Conservation (phyloP, 1,140 invertebrate species). For the Eupeodes corollae region DNA sequence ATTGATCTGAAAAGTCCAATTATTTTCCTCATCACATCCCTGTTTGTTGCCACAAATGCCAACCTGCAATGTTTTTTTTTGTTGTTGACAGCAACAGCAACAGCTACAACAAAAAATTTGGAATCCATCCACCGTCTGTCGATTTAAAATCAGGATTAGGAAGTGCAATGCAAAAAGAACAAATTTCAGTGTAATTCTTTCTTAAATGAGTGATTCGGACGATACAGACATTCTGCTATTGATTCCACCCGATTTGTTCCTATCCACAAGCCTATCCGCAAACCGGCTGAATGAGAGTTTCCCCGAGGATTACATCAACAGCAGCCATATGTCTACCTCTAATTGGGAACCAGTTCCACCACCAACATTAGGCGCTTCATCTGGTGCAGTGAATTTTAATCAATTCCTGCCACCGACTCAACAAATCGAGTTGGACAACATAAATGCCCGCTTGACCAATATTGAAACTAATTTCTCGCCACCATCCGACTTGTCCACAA, state of each 20-base stretch:
- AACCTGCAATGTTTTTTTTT: no score
- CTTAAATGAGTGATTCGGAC: slow-evolving; percentile 69
- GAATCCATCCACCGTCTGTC: no score
- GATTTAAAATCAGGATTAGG: no score
- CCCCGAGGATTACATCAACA: slow-evolving; percentile 10
- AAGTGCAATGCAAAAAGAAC: no score
- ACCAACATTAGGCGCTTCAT: slow-evolving; percentile 16
- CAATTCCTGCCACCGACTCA: slow-evolving; percentile 25
- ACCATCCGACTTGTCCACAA: slow-evolving; percentile 27
- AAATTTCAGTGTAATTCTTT: no score
- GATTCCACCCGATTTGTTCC: slow-evolving; percentile 63
- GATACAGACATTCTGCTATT: slow-evolving; percentile 67
- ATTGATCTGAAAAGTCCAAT: no score
- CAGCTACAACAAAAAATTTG: no score
- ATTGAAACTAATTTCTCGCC: slow-evolving; percentile 10
- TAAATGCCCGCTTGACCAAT: slow-evolving; percentile 24
- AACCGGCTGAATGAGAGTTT: slow-evolving; percentile 24
- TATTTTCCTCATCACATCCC: no score
- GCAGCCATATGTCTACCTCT: slow-evolving; percentile 8
- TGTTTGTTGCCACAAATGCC: no score
- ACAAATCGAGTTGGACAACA: slow-evolving; percentile 26
- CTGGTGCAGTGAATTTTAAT: slow-evolving; percentile 4
- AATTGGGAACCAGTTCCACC: background rate
- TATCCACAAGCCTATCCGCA: slow-evolving; percentile 10
- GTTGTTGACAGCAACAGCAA: no score